Base-by-base conservation (phyloP, 1,140 invertebrate species). In the Antheraea mylitta region DNA sequence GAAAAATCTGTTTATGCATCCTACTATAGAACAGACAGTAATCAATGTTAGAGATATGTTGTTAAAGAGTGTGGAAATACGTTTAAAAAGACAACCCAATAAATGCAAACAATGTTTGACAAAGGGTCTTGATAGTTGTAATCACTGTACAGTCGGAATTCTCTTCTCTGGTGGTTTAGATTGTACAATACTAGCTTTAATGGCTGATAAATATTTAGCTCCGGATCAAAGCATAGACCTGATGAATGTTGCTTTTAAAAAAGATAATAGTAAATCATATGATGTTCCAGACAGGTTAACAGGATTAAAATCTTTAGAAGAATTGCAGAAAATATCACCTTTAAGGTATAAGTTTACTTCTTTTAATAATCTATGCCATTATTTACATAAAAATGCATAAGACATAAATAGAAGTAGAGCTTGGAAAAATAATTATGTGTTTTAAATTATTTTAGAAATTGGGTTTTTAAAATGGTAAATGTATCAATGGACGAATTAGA, bases 81-180 rank as follows among this genome's bases (percentile, higher is more conserved):
- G 97, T 77, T 90, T 96, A 70, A 77, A 87, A 67, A 94, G 92
- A 75, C 95, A 96, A 71, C 95, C 96, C 18, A 89, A 93, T 60
- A 93, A 92, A 83, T 98, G 96, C 80, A 94, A 94, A 81, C 84
- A 92, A 58, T 97, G 96, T 81, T 85, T 95, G 58, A 80, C 71
- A 74, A 70, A 72, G n/a, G 68, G 77, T 69, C 71, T 72, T 64
- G 71, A 65, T 5, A 66, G 64, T 22, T 78, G 82, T 83, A 68
- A 71, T 64, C 97, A 98, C 92, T 93, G 96, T 18, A 96, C 96
- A 89, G 91, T 98, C 53, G 98, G 96, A 42, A 91, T 99, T 71
- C 92, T 99, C 75, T 99, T 99, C 93, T 99, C 98, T 78, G 98
- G 98, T 67, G 99, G 99, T 36, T 92, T 99, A 13, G 99, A 99